These are phyloP conservation scores for Gonioctena quinquepunctata DNA, from an alignment of 1,140 invertebrate genomes.

Conservation along the genomic window DNA sequence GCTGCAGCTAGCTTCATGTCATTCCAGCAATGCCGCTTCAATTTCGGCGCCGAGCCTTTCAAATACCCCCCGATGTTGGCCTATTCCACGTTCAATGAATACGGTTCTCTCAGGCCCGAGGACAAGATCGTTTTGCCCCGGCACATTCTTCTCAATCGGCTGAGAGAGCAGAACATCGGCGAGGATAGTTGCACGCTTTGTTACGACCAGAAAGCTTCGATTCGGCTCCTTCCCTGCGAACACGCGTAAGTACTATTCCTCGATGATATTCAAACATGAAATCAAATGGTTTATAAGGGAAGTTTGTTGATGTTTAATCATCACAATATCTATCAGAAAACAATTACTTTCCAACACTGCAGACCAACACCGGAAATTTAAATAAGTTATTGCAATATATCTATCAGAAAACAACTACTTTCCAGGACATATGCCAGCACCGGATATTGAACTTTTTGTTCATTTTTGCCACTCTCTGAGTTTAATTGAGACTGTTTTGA, in stretches of 20 bases:
- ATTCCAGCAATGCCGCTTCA: constrained; percentile 92
- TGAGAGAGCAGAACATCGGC: constrained; percentile 74
- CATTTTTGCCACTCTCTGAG: no score
- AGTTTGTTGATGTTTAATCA: no score
- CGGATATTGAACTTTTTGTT: no score
- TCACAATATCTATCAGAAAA: no score
- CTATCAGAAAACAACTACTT: no score
- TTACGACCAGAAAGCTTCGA: constrained; percentile 78
- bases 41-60: constrained; percentile 86
- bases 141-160: constrained; percentile 74
- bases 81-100: constrained; percentile 78
- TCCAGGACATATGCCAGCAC: no score
- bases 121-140: constrained; percentile 74
- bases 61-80: constrained; percentile 64
- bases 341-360: no score
- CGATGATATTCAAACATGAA: no score
- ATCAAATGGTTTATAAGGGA: no score
- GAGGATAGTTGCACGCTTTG: constrained; percentile 90
- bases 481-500: no score
- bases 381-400: no score
- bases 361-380: no score
- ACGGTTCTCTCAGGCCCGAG: constrained; percentile 69
- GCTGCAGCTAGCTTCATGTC: constrained; percentile 95
- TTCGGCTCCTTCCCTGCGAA: constrained; percentile 77
- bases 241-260: constrained; percentile 68